These are phyloP conservation scores for Masnerella sp. DNA, from an alignment of 2,888 invertebrate species.

Conservation along the genomic window DNA sequence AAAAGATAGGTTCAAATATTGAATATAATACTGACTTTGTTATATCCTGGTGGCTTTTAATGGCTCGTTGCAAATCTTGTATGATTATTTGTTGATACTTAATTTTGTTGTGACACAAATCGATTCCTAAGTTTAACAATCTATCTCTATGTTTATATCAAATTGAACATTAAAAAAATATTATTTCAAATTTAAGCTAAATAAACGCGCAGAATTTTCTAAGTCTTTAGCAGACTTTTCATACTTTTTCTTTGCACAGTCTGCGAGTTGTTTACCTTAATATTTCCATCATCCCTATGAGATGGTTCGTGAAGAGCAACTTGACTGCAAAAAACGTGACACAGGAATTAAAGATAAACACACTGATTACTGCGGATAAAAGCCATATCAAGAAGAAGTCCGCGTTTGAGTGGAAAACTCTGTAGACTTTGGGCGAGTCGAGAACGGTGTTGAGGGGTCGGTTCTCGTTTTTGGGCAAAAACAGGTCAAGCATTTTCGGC, in stretches of 20 bases:
- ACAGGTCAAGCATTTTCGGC: conserved; percentile 33
- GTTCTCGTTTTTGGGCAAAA: conserved; percentile 1
- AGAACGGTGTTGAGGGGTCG: conserved; percentile 25
- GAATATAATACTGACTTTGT: conserved; percentile 41
- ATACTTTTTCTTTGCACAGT: not conserved
- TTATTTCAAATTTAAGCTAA: not conserved
- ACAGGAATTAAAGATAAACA: conserved; percentile 12
- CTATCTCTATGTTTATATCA: conserved; percentile 20
- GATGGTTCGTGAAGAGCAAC: conserved; percentile 6
- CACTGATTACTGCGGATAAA: not conserved
- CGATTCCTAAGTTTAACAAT: conserved; percentile 23
- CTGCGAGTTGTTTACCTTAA: conserved; percentile 10
- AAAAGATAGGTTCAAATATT: too few species aligned
- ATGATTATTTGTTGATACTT: conserved; percentile 20
- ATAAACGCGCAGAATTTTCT: not conserved
- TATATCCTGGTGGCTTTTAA: conserved; percentile 19
- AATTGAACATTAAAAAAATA: not conserved
- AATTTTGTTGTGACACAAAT: conserved; percentile 11
- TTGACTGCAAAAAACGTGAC: conserved; percentile 17
- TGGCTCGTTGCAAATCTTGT: conserved; percentile 25
- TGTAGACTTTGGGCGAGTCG: conserved; percentile 8
- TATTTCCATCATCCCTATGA: conserved; percentile 5
- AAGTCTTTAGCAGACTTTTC: not conserved
- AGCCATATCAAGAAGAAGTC: conserved; percentile 18
- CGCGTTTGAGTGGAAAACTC: conserved; percentile 13